phyloP scores from a whole-genome alignment of 1,140 invertebrate genomes.

The Caenorhabditis remanei region DNA sequence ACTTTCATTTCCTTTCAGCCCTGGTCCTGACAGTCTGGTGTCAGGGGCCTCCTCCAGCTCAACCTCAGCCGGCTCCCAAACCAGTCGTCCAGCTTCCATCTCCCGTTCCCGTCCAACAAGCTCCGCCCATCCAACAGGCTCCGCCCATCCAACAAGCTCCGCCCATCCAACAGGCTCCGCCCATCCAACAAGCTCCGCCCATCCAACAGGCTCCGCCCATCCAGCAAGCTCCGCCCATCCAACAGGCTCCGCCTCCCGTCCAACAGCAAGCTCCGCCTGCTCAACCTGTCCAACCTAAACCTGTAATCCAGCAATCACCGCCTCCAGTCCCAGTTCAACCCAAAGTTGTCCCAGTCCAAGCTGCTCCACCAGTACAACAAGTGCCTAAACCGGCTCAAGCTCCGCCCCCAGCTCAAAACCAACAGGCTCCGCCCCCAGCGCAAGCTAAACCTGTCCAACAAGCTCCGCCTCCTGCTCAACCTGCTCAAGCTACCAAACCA shows the following conservation, averaged over 20 bases:
- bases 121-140: too few relatives aligned
- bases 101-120: too few relatives aligned
- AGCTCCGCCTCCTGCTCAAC: not conserved
- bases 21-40: too few relatives aligned
- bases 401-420: too few relatives aligned
- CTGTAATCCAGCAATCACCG: not conserved
- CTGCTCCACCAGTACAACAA: not conserved
- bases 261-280: not conserved
- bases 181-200: not conserved
- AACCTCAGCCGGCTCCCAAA: not conserved
- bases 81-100: not conserved
- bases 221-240: too few relatives aligned
- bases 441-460: too few relatives aligned
- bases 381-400: not conserved
- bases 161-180: too few relatives aligned
- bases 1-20: too few relatives aligned
- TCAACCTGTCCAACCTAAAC: not conserved
- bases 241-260: not conserved
- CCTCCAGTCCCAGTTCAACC: not conserved
- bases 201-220: too few relatives aligned
- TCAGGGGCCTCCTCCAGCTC: not conserved
- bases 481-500: not conserved
- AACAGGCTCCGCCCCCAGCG: too few relatives aligned
- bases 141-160: too few relatives aligned
- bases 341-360: not conserved